A percentile compares a stretch with the other conserved stretches of the same genome.
phyloP scores from a whole-genome alignment of 1,140 invertebrate species.

The Euura lappo region DNA sequence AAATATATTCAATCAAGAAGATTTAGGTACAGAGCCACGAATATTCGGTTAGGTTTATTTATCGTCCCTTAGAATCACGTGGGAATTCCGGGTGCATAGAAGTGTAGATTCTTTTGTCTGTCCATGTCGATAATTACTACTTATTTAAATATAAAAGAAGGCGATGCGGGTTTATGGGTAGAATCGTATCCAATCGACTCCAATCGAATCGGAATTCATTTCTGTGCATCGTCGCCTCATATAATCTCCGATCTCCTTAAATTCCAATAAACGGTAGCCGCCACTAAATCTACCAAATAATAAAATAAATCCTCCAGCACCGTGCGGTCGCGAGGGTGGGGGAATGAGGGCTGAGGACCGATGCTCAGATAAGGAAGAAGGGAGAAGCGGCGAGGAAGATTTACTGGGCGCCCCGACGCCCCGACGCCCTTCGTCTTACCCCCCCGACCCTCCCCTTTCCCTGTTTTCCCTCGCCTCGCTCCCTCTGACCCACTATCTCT shows the following conservation, averaged over 20 bases:
- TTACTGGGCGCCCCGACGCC: conserved; percentile 38
- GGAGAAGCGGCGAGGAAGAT: conserved; percentile 34
- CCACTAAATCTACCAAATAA: conserved; percentile 43
- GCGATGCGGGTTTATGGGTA: neutral
- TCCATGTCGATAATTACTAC: neutral
- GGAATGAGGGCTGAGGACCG: conserved; percentile 16
- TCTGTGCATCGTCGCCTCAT: conserved; percentile 11
- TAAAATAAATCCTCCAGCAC: conserved; percentile 39
- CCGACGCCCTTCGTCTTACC: conserved; percentile 34
- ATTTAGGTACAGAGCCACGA: too few species aligned
- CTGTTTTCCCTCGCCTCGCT: neutral
- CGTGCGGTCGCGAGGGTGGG: conserved; percentile 19
- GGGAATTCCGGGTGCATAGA: conserved; percentile 4
- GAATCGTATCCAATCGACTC: neutral
- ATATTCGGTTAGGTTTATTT: too few species aligned
- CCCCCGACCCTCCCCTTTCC: neutral
- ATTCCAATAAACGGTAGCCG: conserved; percentile 40
- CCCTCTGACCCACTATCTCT: neutral
- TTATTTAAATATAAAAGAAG: neutral
- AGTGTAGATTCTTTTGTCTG: neutral
- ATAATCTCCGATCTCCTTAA: conserved; percentile 28
- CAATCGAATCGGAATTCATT: conserved; percentile 5
- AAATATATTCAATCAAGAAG: too few species aligned
- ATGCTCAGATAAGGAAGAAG: conserved; percentile 32
- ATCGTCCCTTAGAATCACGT: neutral